Evolutionary conservation across 2,113 vertebrate species (phyloP), one percentile per base, ranked within the genome.

Genomic region (Nothobranchius furzeri): DNA sequence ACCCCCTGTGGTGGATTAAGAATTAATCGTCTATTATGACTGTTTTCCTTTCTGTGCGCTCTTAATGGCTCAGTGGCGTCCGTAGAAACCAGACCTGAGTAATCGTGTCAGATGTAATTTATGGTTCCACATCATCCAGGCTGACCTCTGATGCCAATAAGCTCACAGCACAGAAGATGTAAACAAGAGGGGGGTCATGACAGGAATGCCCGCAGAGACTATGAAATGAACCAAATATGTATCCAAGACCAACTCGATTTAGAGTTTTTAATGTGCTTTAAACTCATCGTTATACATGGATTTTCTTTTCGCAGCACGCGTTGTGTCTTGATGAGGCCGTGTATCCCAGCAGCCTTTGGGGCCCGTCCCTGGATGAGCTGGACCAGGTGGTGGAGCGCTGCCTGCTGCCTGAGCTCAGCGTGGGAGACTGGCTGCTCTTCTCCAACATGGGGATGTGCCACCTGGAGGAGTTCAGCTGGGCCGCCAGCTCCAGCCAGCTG

Each of bases 381-480:
- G 97, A 99, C 93, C 94, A 93, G 83, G 94, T 98, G 85, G 94
- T 98, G 86, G 96, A 98, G 91, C 93, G 81, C 78, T 98, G 96
- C 91, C 92, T 95, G 88, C 94, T 98, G 85, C 97, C 96, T 0
- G 96, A 98, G 90, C 78, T 98, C 89, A 92, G 92, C n/a, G 93
- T 96, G 77, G 96, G 96, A 85, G 96, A 98, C 75, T 98, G 97
- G 97, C 94, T 98, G 79, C 93, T 96, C 80, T 98, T 98, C 88
- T 94, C 92, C 66, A 96, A 96, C 71, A 98, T 98, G 95, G 97
- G 96, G 75, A 94, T 93, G 65, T 94, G 93, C 45, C 91, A 93
- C 83, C 84, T 96, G 53, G 95, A 93, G 42, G 94, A 95, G 64
- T 90, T 78, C 85, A 65, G 92, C 92, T 75, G 63, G 90, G 85